phyloP scores from a whole-genome alignment of 2,888 invertebrate species.

The Idaea dimidiata region DNA sequence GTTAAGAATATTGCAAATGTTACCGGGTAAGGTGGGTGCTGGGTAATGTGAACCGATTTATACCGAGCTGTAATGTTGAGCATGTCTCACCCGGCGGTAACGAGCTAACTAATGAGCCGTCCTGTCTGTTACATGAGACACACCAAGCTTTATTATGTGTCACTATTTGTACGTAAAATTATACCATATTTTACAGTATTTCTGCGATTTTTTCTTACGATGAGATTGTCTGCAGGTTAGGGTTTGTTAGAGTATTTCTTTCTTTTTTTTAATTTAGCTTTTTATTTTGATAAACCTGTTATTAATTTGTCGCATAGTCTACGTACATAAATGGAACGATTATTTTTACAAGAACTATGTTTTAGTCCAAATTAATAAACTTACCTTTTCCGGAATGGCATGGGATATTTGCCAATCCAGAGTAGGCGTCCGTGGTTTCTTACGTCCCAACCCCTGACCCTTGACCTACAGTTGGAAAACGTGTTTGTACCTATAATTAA shows the following conservation, averaged over 20 bases:
- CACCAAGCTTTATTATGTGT: constrained; percentile 17
- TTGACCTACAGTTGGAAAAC: too few relatives aligned
- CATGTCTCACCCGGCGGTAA: constrained; percentile 15
- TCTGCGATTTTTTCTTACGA: neutral
- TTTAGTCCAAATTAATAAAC: too few relatives aligned
- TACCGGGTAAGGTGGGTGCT: neutral
- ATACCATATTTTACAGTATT: neutral
- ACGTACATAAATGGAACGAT: too few relatives aligned
- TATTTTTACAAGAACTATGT: too few relatives aligned
- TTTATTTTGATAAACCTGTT: neutral
- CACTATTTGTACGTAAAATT: constrained; percentile 7
- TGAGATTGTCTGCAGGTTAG: neutral
- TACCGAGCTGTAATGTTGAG: constrained; percentile 10
- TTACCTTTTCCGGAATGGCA: too few relatives aligned
- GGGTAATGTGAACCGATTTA: neutral
- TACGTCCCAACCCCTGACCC: too few relatives aligned
- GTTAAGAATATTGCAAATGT: neutral
- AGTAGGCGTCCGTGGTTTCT: too few relatives aligned
- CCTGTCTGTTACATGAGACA: constrained; percentile 12
- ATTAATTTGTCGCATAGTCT: too few relatives aligned
- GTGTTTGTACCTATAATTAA: too few relatives aligned
- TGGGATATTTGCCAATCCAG: too few relatives aligned
- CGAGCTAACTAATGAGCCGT: constrained; percentile 20
- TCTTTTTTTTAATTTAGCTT: neutral
- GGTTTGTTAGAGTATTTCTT: neutral